A percentile compares a stretch with the other conserved stretches of the same genome.
These are phyloP conservation scores for Drosophila meridionalis DNA, from an alignment of 2,888 invertebrate species.

Conservation along the genomic window DNA sequence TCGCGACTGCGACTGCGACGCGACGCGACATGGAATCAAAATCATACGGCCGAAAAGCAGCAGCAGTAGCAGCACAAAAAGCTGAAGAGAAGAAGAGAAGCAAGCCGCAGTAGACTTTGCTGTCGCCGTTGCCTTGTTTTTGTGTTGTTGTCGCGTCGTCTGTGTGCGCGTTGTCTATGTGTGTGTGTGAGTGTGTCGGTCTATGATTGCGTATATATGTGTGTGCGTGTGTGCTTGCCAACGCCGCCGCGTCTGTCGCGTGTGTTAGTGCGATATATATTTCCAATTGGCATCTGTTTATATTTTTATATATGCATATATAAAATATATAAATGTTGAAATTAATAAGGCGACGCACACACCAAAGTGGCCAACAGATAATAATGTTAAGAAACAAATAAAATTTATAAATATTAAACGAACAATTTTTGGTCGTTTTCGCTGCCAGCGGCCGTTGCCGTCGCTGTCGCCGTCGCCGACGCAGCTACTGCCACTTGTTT, in stretches of 20 bases:
- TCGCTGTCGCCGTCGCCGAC: conserved; percentile 18
- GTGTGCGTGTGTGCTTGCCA: conserved; percentile 48
- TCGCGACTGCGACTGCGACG: conserved; percentile 27
- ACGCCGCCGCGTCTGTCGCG: conserved; percentile 61
- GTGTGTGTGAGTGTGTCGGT: conserved; percentile 18
- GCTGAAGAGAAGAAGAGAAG: conserved; percentile 36
- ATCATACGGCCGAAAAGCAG: conserved; percentile 58
- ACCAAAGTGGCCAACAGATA: conserved; percentile 26
- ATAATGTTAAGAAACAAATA: conserved; percentile 13
- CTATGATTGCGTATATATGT: conserved; percentile 26
- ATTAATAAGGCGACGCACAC: conserved; percentile 29
- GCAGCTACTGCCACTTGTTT: conserved; percentile 61
- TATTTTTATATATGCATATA: conserved; percentile 27
- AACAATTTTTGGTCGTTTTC: conserved; percentile 30
- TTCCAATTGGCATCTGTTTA: conserved; percentile 63
- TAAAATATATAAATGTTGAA: conserved; percentile 24
- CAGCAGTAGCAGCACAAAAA: conserved; percentile 24
- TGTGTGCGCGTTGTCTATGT: conserved; percentile 15
- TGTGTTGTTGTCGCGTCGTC: conserved; percentile 54
- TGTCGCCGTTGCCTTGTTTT: conserved; percentile 55
- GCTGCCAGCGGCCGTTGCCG: conserved; percentile 15
- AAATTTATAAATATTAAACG: conserved; percentile 31
- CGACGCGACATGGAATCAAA: conserved; percentile 50
- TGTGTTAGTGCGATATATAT: conserved; percentile 40
- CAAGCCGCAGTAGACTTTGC: conserved; percentile 49